phyloP scores from a whole-genome alignment of 1,140 invertebrate species.

The Diuraphis noxia region DNA sequence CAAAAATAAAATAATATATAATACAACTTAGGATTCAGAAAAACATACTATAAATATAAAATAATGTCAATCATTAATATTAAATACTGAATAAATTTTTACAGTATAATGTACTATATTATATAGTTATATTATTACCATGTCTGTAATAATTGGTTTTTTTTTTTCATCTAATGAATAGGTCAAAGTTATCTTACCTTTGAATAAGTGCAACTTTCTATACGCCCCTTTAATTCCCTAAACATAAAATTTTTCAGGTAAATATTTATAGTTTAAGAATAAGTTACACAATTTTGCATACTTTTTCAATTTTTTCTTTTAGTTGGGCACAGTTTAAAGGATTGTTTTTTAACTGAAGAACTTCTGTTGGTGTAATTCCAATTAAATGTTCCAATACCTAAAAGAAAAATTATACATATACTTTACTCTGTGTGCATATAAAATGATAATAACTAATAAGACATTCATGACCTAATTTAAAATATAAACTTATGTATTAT shows the following conservation, averaged over 20 bases:
- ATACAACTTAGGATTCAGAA: background rate
- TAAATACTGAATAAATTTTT: background rate
- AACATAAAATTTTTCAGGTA: background rate
- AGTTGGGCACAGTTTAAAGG: background rate
- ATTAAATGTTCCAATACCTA: conserved; percentile 43
- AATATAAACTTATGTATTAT: background rate
- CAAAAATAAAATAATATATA: background rate
- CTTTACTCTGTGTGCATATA: no score
- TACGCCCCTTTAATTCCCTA: conserved; percentile 42
- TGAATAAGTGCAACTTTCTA: conserved; percentile 41
- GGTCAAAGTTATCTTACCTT: conserved; percentile 23
- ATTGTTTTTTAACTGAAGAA: conserved; percentile 20
- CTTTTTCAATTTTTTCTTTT: conserved; percentile 53
- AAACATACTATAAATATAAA: background rate
- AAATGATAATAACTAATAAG: background rate
- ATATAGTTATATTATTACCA: background rate
- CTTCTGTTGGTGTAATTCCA: conserved; percentile 33
- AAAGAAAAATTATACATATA: background rate
- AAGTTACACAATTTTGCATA: background rate
- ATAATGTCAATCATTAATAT: background rate
- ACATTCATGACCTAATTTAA: background rate
- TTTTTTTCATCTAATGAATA: conserved; percentile 1
- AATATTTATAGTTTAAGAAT: background rate
- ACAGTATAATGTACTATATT: background rate
- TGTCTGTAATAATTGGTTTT: conserved; percentile 27